These are phyloP conservation scores for Tragopan temminckii DNA, from an alignment of 2,797 vertebrate genomes.

Conservation along the genomic window DNA sequence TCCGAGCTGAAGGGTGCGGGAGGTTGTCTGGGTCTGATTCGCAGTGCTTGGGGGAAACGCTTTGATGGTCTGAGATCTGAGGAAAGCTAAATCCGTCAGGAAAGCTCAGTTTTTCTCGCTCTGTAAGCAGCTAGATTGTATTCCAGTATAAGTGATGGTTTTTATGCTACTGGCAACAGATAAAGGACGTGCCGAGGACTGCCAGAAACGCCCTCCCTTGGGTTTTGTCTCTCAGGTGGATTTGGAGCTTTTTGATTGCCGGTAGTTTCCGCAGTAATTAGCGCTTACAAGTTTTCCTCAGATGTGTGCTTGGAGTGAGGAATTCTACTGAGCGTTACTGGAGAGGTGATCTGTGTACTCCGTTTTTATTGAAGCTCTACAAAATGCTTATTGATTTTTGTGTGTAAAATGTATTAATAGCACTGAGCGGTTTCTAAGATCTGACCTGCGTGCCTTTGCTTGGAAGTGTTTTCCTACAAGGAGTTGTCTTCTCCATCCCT, in stretches of 20 bases:
- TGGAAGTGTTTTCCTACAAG: background rate
- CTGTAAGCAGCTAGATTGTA: background rate
- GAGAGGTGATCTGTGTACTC: background rate
- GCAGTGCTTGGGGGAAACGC: background rate
- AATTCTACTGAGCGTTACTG: background rate
- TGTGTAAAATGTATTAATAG: background rate
- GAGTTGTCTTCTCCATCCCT: background rate
- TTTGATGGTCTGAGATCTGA: background rate
- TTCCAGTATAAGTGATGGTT: background rate
- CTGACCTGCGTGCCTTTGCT: background rate
- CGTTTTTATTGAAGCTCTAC: background rate
- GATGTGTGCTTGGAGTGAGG: rapidly evolving
- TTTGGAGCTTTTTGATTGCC: background rate
- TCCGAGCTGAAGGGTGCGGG: background rate
- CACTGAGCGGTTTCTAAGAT: background rate
- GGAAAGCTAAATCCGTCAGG: background rate
- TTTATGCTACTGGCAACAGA: background rate
- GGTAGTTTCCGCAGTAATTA: background rate
- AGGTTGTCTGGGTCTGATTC: background rate
- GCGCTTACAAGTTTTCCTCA: background rate
- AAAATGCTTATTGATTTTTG: background rate
- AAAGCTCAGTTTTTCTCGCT: background rate
- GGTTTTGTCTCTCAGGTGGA: background rate
- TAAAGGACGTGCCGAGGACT: background rate
- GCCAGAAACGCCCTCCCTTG: background rate